Base-by-base conservation (phyloP, 2,113 vertebrate species). In the Mormyrus lacerda region DNA sequence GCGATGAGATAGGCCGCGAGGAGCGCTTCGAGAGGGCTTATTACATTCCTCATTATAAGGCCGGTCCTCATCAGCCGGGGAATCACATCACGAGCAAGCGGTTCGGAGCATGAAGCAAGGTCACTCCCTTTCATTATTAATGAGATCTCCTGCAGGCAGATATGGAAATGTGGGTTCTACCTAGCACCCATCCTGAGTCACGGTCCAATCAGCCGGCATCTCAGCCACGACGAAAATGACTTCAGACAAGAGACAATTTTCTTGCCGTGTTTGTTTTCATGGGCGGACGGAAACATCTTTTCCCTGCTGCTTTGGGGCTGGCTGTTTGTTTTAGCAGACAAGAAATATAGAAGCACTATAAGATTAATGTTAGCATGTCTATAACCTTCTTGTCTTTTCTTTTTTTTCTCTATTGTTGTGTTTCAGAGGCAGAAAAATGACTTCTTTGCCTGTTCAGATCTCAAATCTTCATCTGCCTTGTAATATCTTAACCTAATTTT, bases 301-400 rank as follows among this genome's bases (percentile, higher is more conserved):
- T 85, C 83, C 45, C 83, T 50, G 83, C 83, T 50, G 83, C 83
- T 85, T 47, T 31, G n/a, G 11, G 83, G 24, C 83, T 27, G 24
- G 45, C 35, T n/a, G 82, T 85, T 85, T 85, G 82, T 85, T 85
- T 85, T 85, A 85, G 45, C 73, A 39, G 73, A 42, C 73, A 79
- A 42, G 35, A 79, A 35, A 79, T 79, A 79, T 79, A 19, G 73
- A 79, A 79, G 31, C 73, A 79, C 13, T 79, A 19, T 35, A 42
- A 79, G 73, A 79, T 42, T 79, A 79, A 79, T 79, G 73, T 79
- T 79, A 35, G 73, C 35, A 79, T 42, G 73, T 79, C 13, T 79
- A 42, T 79, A 35, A 35, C 73, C 17, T 39, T 79, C 35, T 7
- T 39, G 31, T 79, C 35, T 42, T 42, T 79, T 79, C 9, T 7